Evolutionary conservation across 2,113 vertebrate species (phyloP), one percentile per base, ranked within the genome.

Genomic region (Drymodes brunneopygia): DNA sequence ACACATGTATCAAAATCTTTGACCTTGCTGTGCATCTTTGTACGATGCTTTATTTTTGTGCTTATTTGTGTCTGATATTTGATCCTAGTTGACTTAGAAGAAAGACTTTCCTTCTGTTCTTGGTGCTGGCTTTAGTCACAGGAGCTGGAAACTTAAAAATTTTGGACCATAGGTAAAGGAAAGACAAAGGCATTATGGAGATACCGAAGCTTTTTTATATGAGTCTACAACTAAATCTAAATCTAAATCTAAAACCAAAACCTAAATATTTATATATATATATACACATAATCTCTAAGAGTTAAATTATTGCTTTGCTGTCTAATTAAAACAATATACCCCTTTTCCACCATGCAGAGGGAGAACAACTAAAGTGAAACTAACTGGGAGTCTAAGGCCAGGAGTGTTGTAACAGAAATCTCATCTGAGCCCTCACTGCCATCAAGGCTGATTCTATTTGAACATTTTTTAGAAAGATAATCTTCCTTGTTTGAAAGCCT

Each of bases 381-480:
- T 72, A 72, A 35, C 5, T 40, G 47, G 5, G 31, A 90, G 3
- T 54, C 50, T 81, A 87, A 79, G 61, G 42, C 50, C 29, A 58
- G n/a, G 21, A 75, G 5, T 7, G 5, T 25, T 78, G 18, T 71
- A 58, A 75, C 13, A 87, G 40, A 83, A 94, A 85, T 58, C 28
- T 79, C 31, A 44, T 50, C 27, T 0, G 0, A 77, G 12, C 17
- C 33, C 19, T 38, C 1, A 3, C 50, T 90, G 47, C 66, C 33
- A 90, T 77, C 27, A 58, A 57, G 66, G 48, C 66, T 80, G 45
- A 62, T 81, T 71, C 44, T 79, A 8, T 72, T 54, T 89, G 42
- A 91, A 50, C 36, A 27, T 48, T 35, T 53, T 89, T 85, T 77
- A 73, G 62, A 88, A 90, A 93, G 78, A 85, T 13, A 40, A 88